These are phyloP conservation scores for Coboldia fuscipes DNA, from an alignment of 1,140 invertebrate genomes.

Conservation along the genomic window DNA sequence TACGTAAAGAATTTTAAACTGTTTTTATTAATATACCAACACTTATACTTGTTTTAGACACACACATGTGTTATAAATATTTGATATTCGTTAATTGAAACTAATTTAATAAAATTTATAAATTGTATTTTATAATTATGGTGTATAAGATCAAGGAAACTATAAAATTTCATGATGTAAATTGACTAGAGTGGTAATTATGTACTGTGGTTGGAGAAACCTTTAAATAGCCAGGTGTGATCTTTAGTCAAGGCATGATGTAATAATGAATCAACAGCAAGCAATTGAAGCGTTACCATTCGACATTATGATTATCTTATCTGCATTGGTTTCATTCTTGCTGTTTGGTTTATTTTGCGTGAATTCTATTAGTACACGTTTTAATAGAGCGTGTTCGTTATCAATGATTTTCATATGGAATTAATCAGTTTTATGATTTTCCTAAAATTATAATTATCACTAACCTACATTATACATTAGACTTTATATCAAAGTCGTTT, in stretches of 20 bases:
- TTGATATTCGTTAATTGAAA: background rate
- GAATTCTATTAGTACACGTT: background rate
- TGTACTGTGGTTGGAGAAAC: too few species aligned
- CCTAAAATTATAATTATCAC: background rate
- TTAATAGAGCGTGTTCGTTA: background rate
- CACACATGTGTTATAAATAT: background rate
- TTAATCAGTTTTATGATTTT: background rate
- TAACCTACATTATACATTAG: background rate
- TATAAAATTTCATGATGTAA: background rate
- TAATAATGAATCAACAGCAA: too few species aligned
- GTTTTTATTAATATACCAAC: too few species aligned
- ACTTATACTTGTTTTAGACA: too few species aligned
- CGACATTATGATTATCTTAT: too few species aligned
- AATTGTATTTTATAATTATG: background rate
- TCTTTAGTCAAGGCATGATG: too few species aligned
- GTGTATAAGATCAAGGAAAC: background rate
- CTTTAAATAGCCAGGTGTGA: too few species aligned
- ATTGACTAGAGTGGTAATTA: too few species aligned
- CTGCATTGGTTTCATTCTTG: too few species aligned
- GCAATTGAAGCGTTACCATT: too few species aligned
- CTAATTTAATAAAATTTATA: background rate
- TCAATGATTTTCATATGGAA: background rate
- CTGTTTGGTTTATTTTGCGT: background rate
- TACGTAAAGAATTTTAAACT: conserved; percentile 10
- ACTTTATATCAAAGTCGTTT: background rate